Conservation (phyloP, 2,888 invertebrate species). For the Protodeltote pygarga region DNA sequence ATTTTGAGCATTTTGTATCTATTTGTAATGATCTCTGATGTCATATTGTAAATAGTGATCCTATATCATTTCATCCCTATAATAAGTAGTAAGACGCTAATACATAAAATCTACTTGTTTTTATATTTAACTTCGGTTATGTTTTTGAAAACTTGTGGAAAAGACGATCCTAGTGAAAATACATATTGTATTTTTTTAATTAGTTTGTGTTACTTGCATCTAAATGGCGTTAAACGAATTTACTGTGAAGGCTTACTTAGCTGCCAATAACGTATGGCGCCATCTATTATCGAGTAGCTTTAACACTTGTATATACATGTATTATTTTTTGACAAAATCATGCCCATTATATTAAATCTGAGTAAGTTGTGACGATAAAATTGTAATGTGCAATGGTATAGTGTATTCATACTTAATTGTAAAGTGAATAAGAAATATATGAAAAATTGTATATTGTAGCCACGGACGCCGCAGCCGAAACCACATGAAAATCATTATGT, state of each 20-base stretch:
- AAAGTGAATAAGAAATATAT: constrained; percentile 54
- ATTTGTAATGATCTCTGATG: constrained; percentile 51
- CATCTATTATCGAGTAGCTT: constrained; percentile 35
- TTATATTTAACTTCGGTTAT: constrained; percentile 45
- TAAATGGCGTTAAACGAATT: constrained; percentile 29
- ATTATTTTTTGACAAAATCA: constrained; percentile 41
- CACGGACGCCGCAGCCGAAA: constrained; percentile 71
- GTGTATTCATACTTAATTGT: constrained; percentile 45
- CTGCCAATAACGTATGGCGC: constrained; percentile 20
- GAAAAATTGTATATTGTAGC: constrained; percentile 63
- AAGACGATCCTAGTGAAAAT: constrained; percentile 50
- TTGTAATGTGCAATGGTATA: constrained; percentile 54
- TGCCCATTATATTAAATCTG: constrained; percentile 38
- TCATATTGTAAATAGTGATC: constrained; percentile 53
- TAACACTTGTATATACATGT: constrained; percentile 48
- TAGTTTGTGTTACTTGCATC: constrained; percentile 31
- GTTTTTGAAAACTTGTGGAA: constrained; percentile 45
- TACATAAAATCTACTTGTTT: constrained; percentile 37
- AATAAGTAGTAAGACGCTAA: constrained; percentile 42
- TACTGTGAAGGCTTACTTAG: neutral
- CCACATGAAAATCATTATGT: constrained; percentile 74
- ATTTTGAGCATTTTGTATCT: constrained; percentile 50
- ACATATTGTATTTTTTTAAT: constrained; percentile 40
- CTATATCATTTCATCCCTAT: constrained; percentile 47
- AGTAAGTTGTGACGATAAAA: constrained; percentile 35